Evolutionary conservation across 2,113 vertebrate species (phyloP), one percentile per base, ranked within the genome.

Genomic region (Cololabis saira): DNA sequence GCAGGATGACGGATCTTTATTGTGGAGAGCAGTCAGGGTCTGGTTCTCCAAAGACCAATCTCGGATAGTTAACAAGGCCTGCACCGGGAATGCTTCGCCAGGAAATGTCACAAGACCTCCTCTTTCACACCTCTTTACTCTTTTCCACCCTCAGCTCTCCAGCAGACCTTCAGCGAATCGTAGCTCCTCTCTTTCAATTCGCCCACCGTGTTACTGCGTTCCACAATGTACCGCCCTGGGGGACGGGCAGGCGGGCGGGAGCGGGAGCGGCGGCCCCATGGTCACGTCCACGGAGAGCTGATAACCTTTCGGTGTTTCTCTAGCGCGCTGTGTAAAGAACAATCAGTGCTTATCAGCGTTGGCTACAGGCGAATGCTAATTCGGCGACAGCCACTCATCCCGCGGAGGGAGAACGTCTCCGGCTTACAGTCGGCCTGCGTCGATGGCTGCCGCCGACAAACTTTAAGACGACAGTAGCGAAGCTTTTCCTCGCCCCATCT

Each of bases 271-370:
- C 56, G 22, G 90, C 74, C 85, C 58, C 2, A n/a, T n/a, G 67
- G 77, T 80, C 85, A 83, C 77, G 77, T 84, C 90, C 85, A 3
- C 50, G 49, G 87, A 90, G 87, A 79, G 83, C 80, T 19, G 78
- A 86, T 89, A 89, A 91, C 90, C 90, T 91, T 90, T 91, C 71
- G 40, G 66, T 70, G 86, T 82, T 79, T 72, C 83, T 87, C 79
- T 81, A 80, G 74, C 68, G 47, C 61, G 0, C 80, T 84, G 80
- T 85, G 78, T 78, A 85, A 89, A 88, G 87, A 90, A 90, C 87
- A 91, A 91, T 91, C 87, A 85, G 78, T 63, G 81, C 80, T 89
- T 89, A 90, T 89, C 90, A 76, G 65, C 16, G 30, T 68, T 15
- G 70, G 82, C 90, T 78, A 74, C 82, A 81, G 84, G 64, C 37